Percentiles rank a stretch among this genome's conserved stretches.
Conservation (phyloP, 2,888 invertebrate genomes). For the Agrenia bidenticulata region DNA sequence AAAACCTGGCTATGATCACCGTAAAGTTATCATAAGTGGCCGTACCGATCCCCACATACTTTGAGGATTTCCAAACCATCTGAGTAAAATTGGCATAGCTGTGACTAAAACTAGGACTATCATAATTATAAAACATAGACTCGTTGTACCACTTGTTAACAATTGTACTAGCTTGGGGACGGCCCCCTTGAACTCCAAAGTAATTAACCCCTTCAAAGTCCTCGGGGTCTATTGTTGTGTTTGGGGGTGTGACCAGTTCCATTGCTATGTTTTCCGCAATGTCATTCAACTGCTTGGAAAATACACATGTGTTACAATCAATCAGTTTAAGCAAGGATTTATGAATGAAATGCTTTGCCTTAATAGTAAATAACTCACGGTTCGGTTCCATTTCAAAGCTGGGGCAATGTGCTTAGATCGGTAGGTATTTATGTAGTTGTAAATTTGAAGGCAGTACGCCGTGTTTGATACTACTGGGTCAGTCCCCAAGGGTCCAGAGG, state of each 20-base stretch:
- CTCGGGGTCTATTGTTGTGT: conserved; percentile 24
- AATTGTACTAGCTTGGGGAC: conserved; percentile 21
- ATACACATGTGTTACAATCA: too few relatives aligned
- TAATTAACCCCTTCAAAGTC: conserved; percentile 32
- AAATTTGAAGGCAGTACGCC: conserved; percentile 34
- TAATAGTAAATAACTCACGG: conserved; percentile 22
- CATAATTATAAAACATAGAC: conserved; percentile 26
- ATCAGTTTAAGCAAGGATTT: too few relatives aligned
- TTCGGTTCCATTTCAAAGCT: conserved; percentile 36
- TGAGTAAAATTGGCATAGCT: conserved; percentile 31
- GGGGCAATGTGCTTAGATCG: conserved; percentile 34
- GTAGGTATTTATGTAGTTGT: conserved; percentile 32
- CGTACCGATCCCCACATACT: conserved; percentile 28
- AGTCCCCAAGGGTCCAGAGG: too few relatives aligned
- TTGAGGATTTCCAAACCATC: conserved; percentile 35
- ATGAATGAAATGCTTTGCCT: background rate
- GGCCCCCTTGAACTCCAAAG: conserved; percentile 13
- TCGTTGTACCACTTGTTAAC: conserved; percentile 35
- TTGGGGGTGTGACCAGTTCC: conserved; percentile 19
- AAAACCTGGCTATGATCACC: conserved; percentile 32
- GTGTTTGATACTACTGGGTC: background rate
- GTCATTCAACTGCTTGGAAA: conserved; percentile 30
- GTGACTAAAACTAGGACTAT: conserved; percentile 23
- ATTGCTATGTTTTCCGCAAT: conserved; percentile 25
- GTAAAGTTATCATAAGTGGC: conserved; percentile 20